phyloP scores from a whole-genome alignment of 2,113 vertebrate genomes.

The Alouatta palliata region DNA sequence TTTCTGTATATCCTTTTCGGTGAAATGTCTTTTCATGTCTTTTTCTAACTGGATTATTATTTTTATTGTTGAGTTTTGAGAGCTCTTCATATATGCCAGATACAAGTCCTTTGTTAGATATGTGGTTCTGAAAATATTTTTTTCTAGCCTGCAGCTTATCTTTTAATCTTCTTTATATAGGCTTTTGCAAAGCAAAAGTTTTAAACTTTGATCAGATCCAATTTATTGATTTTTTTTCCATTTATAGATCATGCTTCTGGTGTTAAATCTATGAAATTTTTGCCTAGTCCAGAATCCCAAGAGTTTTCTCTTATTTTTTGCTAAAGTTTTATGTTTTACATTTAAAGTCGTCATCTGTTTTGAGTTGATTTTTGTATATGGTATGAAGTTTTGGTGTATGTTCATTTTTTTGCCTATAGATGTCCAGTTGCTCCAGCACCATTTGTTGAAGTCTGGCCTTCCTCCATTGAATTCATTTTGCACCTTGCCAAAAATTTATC shows the following conservation, averaged over 20 bases:
- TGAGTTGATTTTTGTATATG: neutral
- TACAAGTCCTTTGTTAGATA: neutral
- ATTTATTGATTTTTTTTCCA: neutral
- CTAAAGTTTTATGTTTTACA: neutral
- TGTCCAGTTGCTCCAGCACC: neutral
- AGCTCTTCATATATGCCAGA: neutral
- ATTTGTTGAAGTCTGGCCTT: neutral
- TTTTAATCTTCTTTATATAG: neutral
- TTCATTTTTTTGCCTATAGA: neutral
- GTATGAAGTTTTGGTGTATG: neutral
- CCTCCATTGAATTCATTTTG: neutral
- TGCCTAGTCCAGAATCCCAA: neutral
- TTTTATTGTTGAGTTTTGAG: neutral
- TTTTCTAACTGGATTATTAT: neutral
- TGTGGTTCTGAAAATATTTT: neutral
- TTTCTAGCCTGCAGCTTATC: neutral
- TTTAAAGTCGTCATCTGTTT: neutral
- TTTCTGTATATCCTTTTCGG: neutral
- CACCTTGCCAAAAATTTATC: neutral
- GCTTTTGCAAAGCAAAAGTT: constrained; percentile 22
- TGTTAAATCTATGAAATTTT: neutral
- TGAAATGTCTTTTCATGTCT: neutral
- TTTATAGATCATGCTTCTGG: neutral
- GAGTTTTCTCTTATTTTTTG: neutral
- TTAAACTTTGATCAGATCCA: neutral